phyloP scores from a whole-genome alignment of 2,888 invertebrate genomes.

The Notodonta ziczac region DNA sequence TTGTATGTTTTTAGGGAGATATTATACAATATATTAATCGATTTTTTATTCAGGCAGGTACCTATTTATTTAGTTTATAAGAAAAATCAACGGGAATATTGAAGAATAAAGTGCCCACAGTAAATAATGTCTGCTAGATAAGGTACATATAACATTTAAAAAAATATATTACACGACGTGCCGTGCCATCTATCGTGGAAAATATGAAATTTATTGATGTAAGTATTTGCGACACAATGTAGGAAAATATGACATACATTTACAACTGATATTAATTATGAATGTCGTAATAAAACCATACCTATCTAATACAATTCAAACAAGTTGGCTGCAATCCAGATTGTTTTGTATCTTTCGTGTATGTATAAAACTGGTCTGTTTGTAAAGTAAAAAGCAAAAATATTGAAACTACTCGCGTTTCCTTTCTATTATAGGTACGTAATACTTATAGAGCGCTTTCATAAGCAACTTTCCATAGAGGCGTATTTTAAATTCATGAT shows the following conservation, averaged over 20 bases:
- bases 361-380: slow-evolving; percentile 32
- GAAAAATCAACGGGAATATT: too few relatives aligned
- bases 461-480: too few relatives aligned
- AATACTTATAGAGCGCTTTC: too few relatives aligned
- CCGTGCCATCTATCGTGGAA: slow-evolving; percentile 17
- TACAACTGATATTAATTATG: slow-evolving; percentile 29
- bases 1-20: too few relatives aligned
- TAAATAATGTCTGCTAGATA: too few relatives aligned
- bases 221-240: background rate
- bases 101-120: too few relatives aligned
- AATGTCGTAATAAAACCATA: slow-evolving; percentile 31
- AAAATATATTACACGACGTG: background rate
- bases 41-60: too few relatives aligned
- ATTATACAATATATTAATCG: too few relatives aligned
- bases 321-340: slow-evolving; percentile 34
- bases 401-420: too few relatives aligned
- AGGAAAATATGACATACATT: background rate
- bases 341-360: slow-evolving; percentile 19
- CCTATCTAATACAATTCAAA: slow-evolving; percentile 31
- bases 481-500: too few relatives aligned
- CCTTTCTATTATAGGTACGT: too few relatives aligned
- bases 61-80: too few relatives aligned
- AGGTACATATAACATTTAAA: background rate
- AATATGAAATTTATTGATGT: slow-evolving; percentile 10
- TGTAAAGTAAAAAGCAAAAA: slow-evolving; percentile 10